These are phyloP conservation scores for Morelia viridis DNA, from an alignment of 2,797 vertebrate genomes.

Conservation along the genomic window DNA sequence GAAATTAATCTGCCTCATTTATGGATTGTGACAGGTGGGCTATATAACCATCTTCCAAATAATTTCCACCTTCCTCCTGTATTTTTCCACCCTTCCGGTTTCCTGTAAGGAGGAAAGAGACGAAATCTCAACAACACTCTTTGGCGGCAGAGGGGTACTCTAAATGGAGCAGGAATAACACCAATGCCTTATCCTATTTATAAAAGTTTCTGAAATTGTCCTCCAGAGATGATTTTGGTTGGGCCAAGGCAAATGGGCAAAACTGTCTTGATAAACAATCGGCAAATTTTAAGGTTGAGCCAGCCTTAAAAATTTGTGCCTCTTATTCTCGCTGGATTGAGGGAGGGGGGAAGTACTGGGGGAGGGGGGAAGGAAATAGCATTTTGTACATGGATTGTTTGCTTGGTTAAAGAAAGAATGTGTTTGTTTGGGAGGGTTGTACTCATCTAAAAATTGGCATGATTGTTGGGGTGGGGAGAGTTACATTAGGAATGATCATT, in stretches of 20 bases:
- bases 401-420: not conserved
- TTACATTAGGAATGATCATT: constrained; percentile 1
- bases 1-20: not conserved
- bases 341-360: not conserved
- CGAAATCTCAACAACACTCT: not conserved
- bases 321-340: not conserved
- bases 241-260: not conserved
- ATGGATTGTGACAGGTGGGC: not conserved
- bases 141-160: not conserved
- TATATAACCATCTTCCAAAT: not conserved
- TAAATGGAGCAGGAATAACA: not conserved
- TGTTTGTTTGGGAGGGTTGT: constrained; percentile 4
- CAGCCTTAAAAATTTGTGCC: not conserved
- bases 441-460: constrained; percentile 1
- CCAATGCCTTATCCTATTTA: not conserved
- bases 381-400: not conserved
- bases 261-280: not conserved
- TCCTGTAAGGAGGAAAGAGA: not conserved
- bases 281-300: not conserved
- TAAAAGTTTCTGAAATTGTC: not conserved
- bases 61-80: not conserved
- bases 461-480: not conserved
- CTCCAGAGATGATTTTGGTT: not conserved
- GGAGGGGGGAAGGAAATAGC: not conserved
- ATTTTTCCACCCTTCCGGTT: not conserved